Evolutionary conservation across 1,140 invertebrate genomes (phyloP).

Genomic region (Lepidurus packardi): DNA sequence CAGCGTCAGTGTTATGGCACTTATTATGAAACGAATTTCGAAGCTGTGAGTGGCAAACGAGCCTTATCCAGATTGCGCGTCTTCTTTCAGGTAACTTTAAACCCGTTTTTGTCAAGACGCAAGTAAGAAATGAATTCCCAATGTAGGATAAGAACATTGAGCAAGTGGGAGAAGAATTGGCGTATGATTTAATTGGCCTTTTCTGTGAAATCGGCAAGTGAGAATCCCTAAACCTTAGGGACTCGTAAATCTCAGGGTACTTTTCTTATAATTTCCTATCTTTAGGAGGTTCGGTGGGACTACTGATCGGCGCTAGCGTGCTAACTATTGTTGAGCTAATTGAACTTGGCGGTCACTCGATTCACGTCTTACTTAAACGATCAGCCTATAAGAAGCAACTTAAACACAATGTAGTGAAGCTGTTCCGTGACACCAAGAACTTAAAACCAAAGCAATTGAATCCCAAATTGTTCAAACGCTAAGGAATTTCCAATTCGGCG

Average conservation of each 20-base stretch:
- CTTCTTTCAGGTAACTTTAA: conserved; percentile 29
- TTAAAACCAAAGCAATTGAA: background rate
- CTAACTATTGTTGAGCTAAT: conserved; percentile 27
- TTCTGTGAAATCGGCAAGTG: conserved; percentile 31
- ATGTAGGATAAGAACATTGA: conserved; percentile 29
- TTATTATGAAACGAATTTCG: conserved; percentile 24
- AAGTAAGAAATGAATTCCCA: too few relatives aligned
- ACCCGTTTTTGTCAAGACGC: background rate
- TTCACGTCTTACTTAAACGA: background rate
- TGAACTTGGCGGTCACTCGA: conserved; percentile 25
- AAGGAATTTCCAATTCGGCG: background rate
- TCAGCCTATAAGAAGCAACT: background rate
- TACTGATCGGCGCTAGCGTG: conserved; percentile 30
- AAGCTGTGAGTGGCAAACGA: background rate
- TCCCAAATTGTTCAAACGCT: background rate
- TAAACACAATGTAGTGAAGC: background rate
- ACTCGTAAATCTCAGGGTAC: background rate
- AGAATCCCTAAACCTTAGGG: background rate
- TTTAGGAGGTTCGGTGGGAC: conserved; percentile 29
- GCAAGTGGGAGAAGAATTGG: conserved; percentile 12
- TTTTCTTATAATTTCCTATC: background rate
- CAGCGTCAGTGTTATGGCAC: conserved; percentile 12
- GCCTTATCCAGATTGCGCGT: conserved; percentile 23
- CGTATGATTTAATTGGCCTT: conserved; percentile 27
- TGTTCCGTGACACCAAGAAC: background rate